Evolutionary conservation across 2,797 vertebrate genomes (phyloP).

Genomic region (Onychomys torridus): DNA sequence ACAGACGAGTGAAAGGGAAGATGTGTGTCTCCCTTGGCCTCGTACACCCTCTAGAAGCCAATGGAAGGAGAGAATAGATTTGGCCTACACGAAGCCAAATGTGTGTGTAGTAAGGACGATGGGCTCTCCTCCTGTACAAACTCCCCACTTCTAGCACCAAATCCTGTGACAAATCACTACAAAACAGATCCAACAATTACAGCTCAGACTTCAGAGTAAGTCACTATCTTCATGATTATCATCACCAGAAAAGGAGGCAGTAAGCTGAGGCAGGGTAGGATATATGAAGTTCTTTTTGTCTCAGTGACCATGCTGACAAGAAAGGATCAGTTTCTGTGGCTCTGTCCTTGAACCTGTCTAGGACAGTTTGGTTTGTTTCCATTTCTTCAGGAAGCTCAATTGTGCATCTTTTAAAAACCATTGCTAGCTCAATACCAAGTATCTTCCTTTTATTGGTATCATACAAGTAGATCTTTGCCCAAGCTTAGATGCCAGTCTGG

Average conservation of each 20-base stretch:
- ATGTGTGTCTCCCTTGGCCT: neutral
- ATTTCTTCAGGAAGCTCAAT: constrained; percentile 84
- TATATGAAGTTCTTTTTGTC: constrained; percentile 74
- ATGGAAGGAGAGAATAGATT: constrained; percentile 7
- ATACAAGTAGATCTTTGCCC: constrained; percentile 91
- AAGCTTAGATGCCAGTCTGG: constrained; percentile 88
- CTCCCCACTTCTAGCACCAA: constrained; percentile 39
- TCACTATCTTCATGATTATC: constrained; percentile 71
- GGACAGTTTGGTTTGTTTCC: constrained; percentile 74
- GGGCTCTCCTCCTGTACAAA: neutral
- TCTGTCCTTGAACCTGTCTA: constrained; percentile 85
- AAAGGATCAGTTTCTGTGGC: constrained; percentile 87
- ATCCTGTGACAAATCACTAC: constrained; percentile 60
- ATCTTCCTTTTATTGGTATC: constrained; percentile 87
- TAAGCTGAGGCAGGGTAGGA: constrained; percentile 90
- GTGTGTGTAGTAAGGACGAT: neutral
- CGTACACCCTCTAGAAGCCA: neutral
- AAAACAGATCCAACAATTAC: constrained; percentile 51
- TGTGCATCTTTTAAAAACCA: constrained; percentile 90
- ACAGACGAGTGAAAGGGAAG: neutral
- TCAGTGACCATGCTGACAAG: constrained; percentile 80
- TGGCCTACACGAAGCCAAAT: constrained; percentile 30
- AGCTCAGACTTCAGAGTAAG: constrained; percentile 60
- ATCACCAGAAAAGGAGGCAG: constrained; percentile 68
- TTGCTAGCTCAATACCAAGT: constrained; percentile 91